These are phyloP conservation scores for Cantharis lateralis DNA, from an alignment of 2,888 invertebrate species.

Conservation along the genomic window DNA sequence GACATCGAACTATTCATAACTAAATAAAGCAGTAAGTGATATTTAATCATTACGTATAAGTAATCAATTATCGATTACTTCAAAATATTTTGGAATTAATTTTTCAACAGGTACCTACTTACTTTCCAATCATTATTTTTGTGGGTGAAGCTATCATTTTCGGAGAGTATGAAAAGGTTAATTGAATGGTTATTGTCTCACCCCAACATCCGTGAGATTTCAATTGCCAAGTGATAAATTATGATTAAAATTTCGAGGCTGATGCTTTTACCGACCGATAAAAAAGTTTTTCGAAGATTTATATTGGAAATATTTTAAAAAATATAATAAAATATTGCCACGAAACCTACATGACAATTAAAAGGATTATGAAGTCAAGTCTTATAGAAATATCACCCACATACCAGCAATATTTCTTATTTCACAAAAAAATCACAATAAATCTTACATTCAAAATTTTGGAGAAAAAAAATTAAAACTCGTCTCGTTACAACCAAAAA, in stretches of 20 bases:
- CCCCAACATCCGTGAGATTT: not conserved
- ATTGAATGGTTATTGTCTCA: not conserved
- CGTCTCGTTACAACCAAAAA: not conserved
- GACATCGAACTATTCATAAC: slow-evolving; percentile 23
- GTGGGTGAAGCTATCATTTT: not conserved
- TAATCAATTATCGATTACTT: not conserved
- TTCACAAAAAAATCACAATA: not conserved
- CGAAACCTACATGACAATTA: not conserved
- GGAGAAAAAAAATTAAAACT: not conserved
- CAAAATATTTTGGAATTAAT: not conserved
- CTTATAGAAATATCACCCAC: slow-evolving; percentile 1
- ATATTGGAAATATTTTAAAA: not conserved
- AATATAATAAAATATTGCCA: not conserved
- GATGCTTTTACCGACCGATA: not conserved
- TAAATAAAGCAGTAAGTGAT: slow-evolving; percentile 8
- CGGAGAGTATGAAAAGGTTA: not conserved
- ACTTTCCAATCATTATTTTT: not conserved
- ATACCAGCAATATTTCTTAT: not conserved
- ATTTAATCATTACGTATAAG: not conserved
- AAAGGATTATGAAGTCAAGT: not conserved
- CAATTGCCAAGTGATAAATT: not conserved
- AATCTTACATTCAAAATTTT: not conserved
- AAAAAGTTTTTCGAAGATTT: not conserved
- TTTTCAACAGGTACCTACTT: not conserved
- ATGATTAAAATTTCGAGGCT: not conserved